A percentile compares a stretch with the other conserved stretches of the same genome.
These are phyloP conservation scores for Dermatemys mawii DNA, from an alignment of 2,113 vertebrate genomes.

Conservation along the genomic window DNA sequence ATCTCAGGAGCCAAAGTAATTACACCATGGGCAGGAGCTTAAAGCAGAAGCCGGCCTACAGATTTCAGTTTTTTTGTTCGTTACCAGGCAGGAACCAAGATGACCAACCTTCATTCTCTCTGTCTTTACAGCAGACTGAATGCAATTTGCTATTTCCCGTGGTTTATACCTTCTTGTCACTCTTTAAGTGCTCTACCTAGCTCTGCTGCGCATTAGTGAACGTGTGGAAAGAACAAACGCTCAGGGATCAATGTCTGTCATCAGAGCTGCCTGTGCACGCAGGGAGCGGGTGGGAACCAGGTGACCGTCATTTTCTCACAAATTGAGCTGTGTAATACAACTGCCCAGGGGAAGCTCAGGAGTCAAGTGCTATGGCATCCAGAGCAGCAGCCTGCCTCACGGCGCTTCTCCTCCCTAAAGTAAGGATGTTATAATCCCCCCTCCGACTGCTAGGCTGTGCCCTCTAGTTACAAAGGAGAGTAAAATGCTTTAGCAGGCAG, in stretches of 20 bases:
- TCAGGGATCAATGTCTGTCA: background rate
- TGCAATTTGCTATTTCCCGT: background rate
- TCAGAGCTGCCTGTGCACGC: background rate
- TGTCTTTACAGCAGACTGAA: background rate
- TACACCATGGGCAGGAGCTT: background rate
- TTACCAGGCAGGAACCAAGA: background rate
- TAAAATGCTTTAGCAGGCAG: background rate
- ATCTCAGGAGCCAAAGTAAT: background rate
- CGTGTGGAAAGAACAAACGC: background rate
- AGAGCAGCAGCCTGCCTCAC: background rate
- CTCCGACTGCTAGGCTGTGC: background rate
- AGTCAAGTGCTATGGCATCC: background rate
- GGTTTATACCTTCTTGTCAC: background rate
- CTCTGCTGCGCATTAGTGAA: no score
- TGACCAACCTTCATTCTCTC: background rate
- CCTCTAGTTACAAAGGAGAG: background rate
- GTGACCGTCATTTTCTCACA: background rate
- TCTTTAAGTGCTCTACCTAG: background rate
- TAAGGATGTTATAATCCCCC: background rate
- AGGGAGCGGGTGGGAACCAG: background rate
- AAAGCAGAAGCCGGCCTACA: background rate
- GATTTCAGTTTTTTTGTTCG: background rate
- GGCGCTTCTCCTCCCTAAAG: background rate
- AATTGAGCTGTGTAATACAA: background rate
- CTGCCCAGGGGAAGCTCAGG: background rate